Conservation (phyloP, 2,113 vertebrate species). For the Thunnus thynnus region DNA sequence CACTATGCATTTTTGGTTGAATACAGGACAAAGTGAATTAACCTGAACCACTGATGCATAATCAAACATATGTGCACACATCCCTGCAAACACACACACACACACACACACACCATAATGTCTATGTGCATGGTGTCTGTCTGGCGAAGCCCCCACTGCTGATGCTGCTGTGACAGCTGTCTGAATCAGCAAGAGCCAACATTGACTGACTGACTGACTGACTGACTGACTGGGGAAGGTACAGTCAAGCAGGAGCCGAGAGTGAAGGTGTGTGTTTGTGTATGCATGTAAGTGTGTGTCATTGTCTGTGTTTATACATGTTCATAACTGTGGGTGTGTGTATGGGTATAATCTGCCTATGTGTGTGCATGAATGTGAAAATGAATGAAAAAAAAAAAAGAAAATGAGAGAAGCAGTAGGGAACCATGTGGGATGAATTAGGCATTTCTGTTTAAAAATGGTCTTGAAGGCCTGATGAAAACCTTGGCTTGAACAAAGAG, state of each 20-base stretch:
- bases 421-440: slow-evolving; percentile 89
- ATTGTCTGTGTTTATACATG: slow-evolving; percentile 24
- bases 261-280: slow-evolving; percentile 62
- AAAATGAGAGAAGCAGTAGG: slow-evolving; percentile 32
- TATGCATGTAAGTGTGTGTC: slow-evolving; percentile 25
- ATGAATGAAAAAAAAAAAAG: slow-evolving; percentile 17
- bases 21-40: slow-evolving; percentile 20
- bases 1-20: slow-evolving; percentile 5
- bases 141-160: slow-evolving; percentile 68
- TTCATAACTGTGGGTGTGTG: slow-evolving; percentile 1
- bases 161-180: slow-evolving; percentile 73
- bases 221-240: slow-evolving; percentile 69
- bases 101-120: slow-evolving; percentile 32
- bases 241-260: slow-evolving; percentile 46
- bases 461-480: slow-evolving; percentile 74
- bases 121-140: slow-evolving; percentile 66
- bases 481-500: slow-evolving; percentile 74
- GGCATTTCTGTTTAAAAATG: slow-evolving; percentile 76
- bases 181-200: slow-evolving; percentile 81
- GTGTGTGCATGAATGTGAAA: slow-evolving; percentile 27
- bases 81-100: slow-evolving; percentile 8
- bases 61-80: slow-evolving; percentile 26
- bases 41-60: slow-evolving; percentile 27
- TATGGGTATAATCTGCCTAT: background rate
- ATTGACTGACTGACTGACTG: slow-evolving; percentile 76